A percentile compares a stretch with the other conserved stretches of the same genome.
Evolutionary conservation across 2,113 vertebrate species (phyloP).

Genomic region (Puffinus mauretanicus): DNA sequence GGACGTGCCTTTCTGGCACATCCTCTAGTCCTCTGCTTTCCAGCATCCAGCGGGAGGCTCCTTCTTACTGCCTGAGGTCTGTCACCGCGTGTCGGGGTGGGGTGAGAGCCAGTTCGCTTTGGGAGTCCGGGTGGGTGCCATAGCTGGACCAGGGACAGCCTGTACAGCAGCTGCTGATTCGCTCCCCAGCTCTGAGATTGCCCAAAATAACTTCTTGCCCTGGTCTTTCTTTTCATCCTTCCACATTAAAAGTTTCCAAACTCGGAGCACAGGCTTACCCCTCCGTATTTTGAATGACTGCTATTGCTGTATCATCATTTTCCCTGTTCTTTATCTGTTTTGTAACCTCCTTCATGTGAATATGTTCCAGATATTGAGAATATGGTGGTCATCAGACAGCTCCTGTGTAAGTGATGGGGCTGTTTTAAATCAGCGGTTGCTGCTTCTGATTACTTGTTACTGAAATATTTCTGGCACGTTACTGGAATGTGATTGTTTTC

Average conservation of each 20-base stretch:
- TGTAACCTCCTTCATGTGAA: rapidly evolving
- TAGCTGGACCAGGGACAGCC: not conserved
- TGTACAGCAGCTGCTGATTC: not conserved
- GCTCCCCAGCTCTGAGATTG: not conserved
- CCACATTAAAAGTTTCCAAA: not conserved
- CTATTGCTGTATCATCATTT: rapidly evolving
- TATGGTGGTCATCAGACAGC: not conserved
- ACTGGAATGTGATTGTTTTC: not conserved
- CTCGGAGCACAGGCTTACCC: rapidly evolving
- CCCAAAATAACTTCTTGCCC: not conserved
- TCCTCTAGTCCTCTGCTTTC: not conserved
- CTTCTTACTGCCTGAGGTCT: not conserved
- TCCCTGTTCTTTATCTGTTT: not conserved
- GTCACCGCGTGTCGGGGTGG: not conserved
- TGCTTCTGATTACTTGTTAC: not conserved
- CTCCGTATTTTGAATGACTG: not conserved
- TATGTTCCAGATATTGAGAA: not conserved
- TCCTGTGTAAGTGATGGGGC: not conserved
- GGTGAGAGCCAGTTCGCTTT: not conserved
- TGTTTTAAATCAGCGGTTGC: not conserved
- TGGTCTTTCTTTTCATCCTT: not conserved
- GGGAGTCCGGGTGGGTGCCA: rapidly evolving
- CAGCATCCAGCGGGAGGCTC: not conserved
- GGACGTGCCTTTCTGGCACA: not conserved
- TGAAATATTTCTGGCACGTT: not conserved